Evolutionary conservation across 2,888 invertebrate species (phyloP).

Genomic region (Andricus curvator): DNA sequence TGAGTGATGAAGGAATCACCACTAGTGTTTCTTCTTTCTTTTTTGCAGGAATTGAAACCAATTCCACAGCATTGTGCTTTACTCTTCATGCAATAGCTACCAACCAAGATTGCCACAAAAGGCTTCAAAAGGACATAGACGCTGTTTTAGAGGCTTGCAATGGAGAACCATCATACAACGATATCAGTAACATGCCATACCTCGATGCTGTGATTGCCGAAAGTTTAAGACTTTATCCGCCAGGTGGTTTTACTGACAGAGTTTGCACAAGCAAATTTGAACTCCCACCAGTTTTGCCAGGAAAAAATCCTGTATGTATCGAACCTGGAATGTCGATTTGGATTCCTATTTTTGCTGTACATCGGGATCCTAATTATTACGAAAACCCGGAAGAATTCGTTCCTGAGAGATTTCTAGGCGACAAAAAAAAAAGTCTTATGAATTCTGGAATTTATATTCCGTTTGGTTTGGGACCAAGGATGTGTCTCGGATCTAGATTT

Average conservation of each 20-base stretch:
- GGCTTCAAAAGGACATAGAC: slow-evolving; percentile 71
- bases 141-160: slow-evolving; percentile 63
- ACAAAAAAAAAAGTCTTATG: slow-evolving; percentile 28
- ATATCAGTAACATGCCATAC: slow-evolving; percentile 78
- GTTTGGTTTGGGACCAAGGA: slow-evolving; percentile 73
- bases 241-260: slow-evolving; percentile 64
- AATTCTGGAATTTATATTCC: slow-evolving; percentile 66
- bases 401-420: slow-evolving; percentile 71
- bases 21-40: slow-evolving; percentile 61
- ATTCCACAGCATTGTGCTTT: slow-evolving; percentile 61
- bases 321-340: slow-evolving; percentile 65
- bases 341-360: slow-evolving; percentile 69
- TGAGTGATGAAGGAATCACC: neutral
- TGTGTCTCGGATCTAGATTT: slow-evolving; percentile 70
- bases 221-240: slow-evolving; percentile 64
- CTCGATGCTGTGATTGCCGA: slow-evolving; percentile 79
- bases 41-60: neutral
- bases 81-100: slow-evolving; percentile 65
- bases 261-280: slow-evolving; percentile 64
- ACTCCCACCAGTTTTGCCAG: slow-evolving; percentile 65
- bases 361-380: slow-evolving; percentile 71
- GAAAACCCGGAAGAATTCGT: slow-evolving; percentile 73
- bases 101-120: slow-evolving; percentile 77
- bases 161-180: slow-evolving; percentile 75
- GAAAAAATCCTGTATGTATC: slow-evolving; percentile 63